Evolutionary conservation across 1,140 invertebrate species (phyloP).

Genomic region (Leptonema lineaticorne): DNA sequence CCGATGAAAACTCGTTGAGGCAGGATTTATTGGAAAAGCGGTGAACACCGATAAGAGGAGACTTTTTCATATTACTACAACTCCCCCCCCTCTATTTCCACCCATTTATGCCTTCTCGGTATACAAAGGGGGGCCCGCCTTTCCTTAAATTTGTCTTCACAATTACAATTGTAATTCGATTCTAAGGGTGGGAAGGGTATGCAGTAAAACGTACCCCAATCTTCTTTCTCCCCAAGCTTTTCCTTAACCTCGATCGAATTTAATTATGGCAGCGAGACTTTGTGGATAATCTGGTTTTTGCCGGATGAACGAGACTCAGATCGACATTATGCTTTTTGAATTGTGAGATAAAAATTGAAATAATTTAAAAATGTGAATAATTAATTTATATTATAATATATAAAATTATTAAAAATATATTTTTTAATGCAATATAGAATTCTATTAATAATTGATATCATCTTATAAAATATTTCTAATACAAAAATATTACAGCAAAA

Average conservation of each 20-base stretch:
- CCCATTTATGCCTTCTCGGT: too few relatives aligned
- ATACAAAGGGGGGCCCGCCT: too few relatives aligned
- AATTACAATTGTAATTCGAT: slow-evolving; percentile 27
- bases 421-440: too few relatives aligned
- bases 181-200: background rate
- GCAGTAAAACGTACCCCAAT: background rate
- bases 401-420: too few relatives aligned
- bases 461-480: too few relatives aligned
- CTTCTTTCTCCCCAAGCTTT: background rate
- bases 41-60: slow-evolving; percentile 7
- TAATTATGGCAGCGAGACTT: slow-evolving; percentile 5
- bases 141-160: slow-evolving; percentile 25
- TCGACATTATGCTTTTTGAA: too few relatives aligned
- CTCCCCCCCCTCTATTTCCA: too few relatives aligned
- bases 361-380: too few relatives aligned
- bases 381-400: too few relatives aligned
- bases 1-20: slow-evolving; percentile 23
- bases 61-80: slow-evolving; percentile 16
- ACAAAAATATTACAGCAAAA: too few relatives aligned
- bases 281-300: slow-evolving; percentile 1
- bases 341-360: too few relatives aligned
- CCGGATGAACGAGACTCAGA: slow-evolving; percentile 1
- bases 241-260: background rate
- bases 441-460: too few relatives aligned
- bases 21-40: slow-evolving; percentile 21